Conservation (phyloP, 2,797 vertebrate species). For the Nannoperca obscura region DNA sequence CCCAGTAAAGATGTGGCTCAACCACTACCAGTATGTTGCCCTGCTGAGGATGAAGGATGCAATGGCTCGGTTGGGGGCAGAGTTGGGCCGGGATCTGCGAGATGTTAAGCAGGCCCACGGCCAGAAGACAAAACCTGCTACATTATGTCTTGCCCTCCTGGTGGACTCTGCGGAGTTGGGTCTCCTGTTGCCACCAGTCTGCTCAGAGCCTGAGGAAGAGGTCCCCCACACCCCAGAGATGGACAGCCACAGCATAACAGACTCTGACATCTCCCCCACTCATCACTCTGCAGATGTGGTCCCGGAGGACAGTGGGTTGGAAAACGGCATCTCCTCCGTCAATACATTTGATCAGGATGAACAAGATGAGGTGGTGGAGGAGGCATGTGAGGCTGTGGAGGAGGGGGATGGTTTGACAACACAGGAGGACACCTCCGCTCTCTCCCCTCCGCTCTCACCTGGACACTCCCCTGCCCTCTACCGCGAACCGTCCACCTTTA, state of each 20-base stretch:
- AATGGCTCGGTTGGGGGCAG: constrained; percentile 88
- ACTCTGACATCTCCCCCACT: constrained; percentile 90
- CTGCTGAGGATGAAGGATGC: constrained; percentile 94
- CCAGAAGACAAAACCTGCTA: constrained; percentile 76
- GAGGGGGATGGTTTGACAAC: constrained; percentile 69
- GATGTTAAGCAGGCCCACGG: constrained; percentile 83
- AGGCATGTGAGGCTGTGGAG: constrained; percentile 90
- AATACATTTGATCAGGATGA: constrained; percentile 77
- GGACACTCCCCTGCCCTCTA: constrained; percentile 69
- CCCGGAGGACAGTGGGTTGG: constrained; percentile 78
- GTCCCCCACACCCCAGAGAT: constrained; percentile 87
- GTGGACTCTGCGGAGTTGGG: constrained; percentile 89
- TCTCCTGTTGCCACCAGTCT: constrained; percentile 88
- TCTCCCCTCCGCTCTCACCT: constrained; percentile 76
- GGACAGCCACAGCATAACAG: constrained; percentile 91
- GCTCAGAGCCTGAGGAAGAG: constrained; percentile 71
- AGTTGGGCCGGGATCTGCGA: constrained; percentile 87
- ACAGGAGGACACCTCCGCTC: constrained; percentile 48
- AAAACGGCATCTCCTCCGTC: constrained; percentile 67
- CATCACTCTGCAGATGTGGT: constrained; percentile 65
- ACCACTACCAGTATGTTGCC: constrained; percentile 97
- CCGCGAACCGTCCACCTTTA: constrained; percentile 81
- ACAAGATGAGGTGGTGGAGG: constrained; percentile 86
- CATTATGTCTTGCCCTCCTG: constrained; percentile 88
- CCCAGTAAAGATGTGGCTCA: constrained; percentile 89